Base-by-base conservation (phyloP, 2,797 vertebrate genomes). In the Syncerus caffer region DNA sequence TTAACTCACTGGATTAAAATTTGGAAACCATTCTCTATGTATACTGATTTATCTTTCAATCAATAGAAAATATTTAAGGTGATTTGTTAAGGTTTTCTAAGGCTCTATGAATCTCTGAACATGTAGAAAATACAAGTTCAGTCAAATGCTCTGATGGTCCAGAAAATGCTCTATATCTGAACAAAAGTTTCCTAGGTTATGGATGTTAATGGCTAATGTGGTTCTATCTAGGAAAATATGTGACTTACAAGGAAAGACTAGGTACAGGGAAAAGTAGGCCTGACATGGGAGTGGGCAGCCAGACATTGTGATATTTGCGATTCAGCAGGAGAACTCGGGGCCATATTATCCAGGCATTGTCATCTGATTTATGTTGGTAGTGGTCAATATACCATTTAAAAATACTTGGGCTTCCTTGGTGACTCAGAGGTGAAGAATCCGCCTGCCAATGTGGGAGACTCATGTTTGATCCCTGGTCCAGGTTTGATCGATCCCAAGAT, bases 31-130 rank as follows among this genome's bases (percentile, higher is more conserved):
- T 42, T 91, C 64, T 71, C n/a, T 27, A 76, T 8, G 19, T 6
- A 47, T 6, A 86, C 38, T 89, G 62, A 95, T 84, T 89, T 79
- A 84, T 94, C 12, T 58, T 93, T 6, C 90, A 93, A 74, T 45
- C 51, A 53, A 23, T 42, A 89, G 57, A 55, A 93, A 76, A 82
- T 34, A 53, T 38, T 80, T 89, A 86, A 91, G 57, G 29, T 17
- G 50, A 85, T 51, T 34, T 86, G 0, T 83, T 79, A 71, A 31
- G 47, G 13, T 89, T 94, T 58, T 31, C 4, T 74, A 62, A 90
- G 50, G 23, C 27, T 86, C 21, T 55, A 74, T 1, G 62, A 95
- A 82, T n/a, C 29, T 12, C 29, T 51, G 57, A 57, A 47, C 23
- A 85, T 34, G 34, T n/a, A 86, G 42, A 42, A 93, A 90, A 67